Conservation (phyloP, 2,888 invertebrate genomes). For the Drosophila rubida region DNA sequence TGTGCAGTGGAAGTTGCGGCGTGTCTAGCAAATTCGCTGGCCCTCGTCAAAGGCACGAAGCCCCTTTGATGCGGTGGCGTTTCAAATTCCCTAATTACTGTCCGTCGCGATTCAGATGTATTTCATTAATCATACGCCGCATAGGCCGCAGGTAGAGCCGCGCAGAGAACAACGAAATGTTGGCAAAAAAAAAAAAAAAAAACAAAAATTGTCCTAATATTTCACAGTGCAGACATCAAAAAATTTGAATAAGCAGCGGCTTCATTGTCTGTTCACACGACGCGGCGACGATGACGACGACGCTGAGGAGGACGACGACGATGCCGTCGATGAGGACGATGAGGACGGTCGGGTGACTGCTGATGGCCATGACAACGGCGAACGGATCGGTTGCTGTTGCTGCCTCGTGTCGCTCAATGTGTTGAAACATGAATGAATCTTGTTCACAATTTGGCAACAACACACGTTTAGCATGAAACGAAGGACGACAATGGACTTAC, state of each 20-base stretch:
- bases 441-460: conserved; percentile 83
- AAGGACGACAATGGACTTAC: conserved; percentile 61
- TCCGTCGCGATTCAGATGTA: conserved; percentile 45
- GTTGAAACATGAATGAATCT: conserved; percentile 84
- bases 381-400: conserved; percentile 10
- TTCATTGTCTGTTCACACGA: conserved; percentile 64
- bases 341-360: conserved; percentile 15
- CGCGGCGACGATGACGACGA: conserved; percentile 14
- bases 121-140: conserved; percentile 64
- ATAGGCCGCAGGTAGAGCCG: conserved; percentile 33
- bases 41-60: conserved; percentile 22
- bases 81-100: conserved; percentile 69
- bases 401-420: conserved; percentile 73
- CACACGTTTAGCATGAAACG: conserved; percentile 79
- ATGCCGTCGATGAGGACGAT: neutral
- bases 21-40: conserved; percentile 33
- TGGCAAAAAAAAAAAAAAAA: neutral
- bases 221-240: conserved; percentile 24
- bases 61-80: conserved; percentile 26
- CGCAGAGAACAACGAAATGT: no score
- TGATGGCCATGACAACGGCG: conserved; percentile 57
- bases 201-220: conserved; percentile 51
- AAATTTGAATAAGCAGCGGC: conserved; percentile 45
- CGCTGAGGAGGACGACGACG: conserved; percentile 9
- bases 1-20: conserved; percentile 45